Conservation (phyloP, 2,113 vertebrate species). For the Pedetes capensis region DNA sequence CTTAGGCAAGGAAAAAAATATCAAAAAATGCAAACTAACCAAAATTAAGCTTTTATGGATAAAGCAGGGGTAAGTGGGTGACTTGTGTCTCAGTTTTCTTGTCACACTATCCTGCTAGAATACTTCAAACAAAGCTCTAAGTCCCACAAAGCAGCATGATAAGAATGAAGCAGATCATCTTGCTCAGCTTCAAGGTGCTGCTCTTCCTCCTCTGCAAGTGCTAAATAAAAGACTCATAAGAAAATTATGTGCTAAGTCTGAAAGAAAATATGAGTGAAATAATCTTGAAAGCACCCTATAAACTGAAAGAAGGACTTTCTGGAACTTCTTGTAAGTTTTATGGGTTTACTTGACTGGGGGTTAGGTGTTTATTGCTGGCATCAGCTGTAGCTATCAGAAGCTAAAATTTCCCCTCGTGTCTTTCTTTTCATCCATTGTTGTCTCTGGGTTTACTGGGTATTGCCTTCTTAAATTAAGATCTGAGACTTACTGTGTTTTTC, state of each 20-base stretch:
- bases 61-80: background rate
- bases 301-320: background rate
- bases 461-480: background rate
- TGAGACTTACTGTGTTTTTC: background rate
- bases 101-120: background rate
- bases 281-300: background rate
- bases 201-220: background rate
- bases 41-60: background rate
- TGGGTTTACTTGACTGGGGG: background rate
- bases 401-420: no score
- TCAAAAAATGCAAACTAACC: background rate
- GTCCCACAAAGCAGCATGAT: background rate
- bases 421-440: background rate
- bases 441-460: background rate
- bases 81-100: background rate
- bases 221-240: background rate
- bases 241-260: background rate
- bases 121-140: background rate
- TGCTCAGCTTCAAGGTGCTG: background rate
- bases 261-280: background rate
- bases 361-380: background rate
- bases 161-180: background rate
- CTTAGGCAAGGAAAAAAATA: background rate
- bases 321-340: background rate
- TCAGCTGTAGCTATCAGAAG: background rate